Percentiles rank a stretch among this genome's conserved stretches.
These are phyloP conservation scores for Lepidochitona cinerea DNA, from an alignment of 2,888 invertebrate genomes.

Conservation along the genomic window DNA sequence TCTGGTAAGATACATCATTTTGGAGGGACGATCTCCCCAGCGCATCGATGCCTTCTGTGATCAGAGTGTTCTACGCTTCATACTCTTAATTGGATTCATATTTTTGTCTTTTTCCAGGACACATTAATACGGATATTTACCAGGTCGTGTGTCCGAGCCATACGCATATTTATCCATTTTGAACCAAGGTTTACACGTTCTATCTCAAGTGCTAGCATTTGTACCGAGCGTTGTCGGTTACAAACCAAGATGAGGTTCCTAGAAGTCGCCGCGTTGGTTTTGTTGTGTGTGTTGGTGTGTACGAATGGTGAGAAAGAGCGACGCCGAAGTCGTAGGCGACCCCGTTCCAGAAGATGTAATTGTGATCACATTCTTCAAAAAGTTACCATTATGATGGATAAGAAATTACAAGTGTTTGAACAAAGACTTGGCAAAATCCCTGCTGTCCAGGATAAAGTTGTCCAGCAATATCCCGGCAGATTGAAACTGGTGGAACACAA, in stretches of 20 bases:
- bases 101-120: too few species aligned
- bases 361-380: background rate
- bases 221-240: background rate
- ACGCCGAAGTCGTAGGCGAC: background rate
- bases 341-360: background rate
- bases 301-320: background rate
- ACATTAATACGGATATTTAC: too few species aligned
- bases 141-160: too few species aligned
- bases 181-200: too few species aligned
- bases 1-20: too few species aligned
- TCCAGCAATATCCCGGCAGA: background rate
- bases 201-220: too few species aligned
- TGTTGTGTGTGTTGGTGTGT: background rate
- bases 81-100: too few species aligned
- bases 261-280: background rate
- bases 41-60: too few species aligned
- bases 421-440: background rate
- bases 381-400: background rate
- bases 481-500: background rate
- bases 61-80: too few species aligned
- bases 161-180: too few species aligned
- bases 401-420: background rate
- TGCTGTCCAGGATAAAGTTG: background rate
- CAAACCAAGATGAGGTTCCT: background rate
- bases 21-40: too few species aligned